These are phyloP conservation scores for Myotis yumanensis DNA, from an alignment of 2,113 vertebrate genomes.

Conservation along the genomic window DNA sequence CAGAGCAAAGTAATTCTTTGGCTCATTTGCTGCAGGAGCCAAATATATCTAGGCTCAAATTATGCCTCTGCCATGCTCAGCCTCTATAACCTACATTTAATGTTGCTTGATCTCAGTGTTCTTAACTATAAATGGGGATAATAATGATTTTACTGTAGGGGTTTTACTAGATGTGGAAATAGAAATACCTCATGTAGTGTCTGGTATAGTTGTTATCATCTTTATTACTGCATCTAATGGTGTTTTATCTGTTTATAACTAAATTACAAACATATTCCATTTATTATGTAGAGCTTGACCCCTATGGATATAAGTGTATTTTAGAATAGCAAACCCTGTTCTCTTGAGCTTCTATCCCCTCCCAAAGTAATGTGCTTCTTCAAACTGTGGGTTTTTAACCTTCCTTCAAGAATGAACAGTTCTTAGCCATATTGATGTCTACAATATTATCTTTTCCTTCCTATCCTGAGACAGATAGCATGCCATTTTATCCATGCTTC, in stretches of 20 bases:
- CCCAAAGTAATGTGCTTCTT: neutral
- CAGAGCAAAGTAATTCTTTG: conserved; percentile 13
- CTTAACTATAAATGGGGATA: neutral
- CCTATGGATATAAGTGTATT: neutral
- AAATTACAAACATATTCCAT: neutral
- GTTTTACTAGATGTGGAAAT: neutral
- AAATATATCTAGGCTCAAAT: neutral
- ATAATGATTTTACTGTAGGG: neutral
- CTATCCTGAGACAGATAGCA: neutral
- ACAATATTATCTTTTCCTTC: neutral
- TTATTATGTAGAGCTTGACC: neutral
- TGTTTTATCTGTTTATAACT: neutral
- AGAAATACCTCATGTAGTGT: neutral
- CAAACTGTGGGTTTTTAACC: neutral
- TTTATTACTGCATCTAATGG: neutral
- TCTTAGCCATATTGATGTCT: neutral
- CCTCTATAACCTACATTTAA: neutral
- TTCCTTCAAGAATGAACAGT: neutral
- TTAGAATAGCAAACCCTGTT: neutral
- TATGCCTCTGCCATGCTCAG: neutral
- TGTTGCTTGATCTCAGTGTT: neutral
- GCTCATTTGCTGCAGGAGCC: neutral
- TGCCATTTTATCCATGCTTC: neutral
- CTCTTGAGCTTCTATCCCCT: neutral
- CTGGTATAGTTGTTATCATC: neutral